Evolutionary conservation across 1,140 invertebrate genomes (phyloP).

Genomic region (Ephestia elutella): DNA sequence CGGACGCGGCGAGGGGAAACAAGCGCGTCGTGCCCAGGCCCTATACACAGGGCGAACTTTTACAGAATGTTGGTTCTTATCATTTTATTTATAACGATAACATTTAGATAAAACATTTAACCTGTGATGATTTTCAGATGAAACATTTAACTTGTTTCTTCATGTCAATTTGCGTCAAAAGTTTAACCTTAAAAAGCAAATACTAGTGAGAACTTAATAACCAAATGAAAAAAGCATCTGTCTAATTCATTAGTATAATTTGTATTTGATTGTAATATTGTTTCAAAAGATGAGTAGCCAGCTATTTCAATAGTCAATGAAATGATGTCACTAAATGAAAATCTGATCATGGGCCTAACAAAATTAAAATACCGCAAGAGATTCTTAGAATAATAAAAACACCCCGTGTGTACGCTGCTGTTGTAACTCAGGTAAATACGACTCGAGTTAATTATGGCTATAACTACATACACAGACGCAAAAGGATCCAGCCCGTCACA

Average conservation of each 20-base stretch:
- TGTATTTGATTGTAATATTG: too few species aligned
- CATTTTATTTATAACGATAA: not conserved
- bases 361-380: too few species aligned
- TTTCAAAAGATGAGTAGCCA: too few species aligned
- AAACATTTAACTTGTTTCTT: too few species aligned
- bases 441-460: constrained; percentile 60
- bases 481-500: constrained; percentile 69
- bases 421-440: constrained; percentile 52
- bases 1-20: constrained; percentile 39
- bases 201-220: too few species aligned
- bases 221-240: too few species aligned
- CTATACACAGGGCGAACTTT: constrained; percentile 44
- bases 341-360: too few species aligned
- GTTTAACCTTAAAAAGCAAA: too few species aligned
- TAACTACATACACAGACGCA: constrained; percentile 55
- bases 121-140: too few species aligned
- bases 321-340: too few species aligned
- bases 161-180: not conserved
- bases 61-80: not conserved
- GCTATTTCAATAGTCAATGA: too few species aligned
- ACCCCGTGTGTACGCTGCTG: constrained; percentile 35
- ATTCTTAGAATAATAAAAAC: constrained; percentile 9
- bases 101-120: not conserved
- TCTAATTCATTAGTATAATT: too few species aligned
- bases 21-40: constrained; percentile 38